Evolutionary conservation across 2,888 invertebrate species (phyloP).

Genomic region (Tipula helvola): DNA sequence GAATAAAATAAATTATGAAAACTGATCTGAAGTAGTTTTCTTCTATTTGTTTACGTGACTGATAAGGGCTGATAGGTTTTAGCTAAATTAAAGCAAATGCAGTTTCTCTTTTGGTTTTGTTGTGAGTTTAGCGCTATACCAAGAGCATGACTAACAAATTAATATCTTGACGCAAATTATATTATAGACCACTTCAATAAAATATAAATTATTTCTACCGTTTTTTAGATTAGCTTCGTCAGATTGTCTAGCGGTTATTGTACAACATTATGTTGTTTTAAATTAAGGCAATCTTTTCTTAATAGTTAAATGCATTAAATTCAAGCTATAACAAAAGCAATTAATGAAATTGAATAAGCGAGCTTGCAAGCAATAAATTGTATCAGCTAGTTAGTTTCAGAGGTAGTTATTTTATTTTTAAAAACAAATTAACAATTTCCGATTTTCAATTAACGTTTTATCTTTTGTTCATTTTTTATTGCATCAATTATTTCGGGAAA

Average conservation of each 20-base stretch:
- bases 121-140: background rate
- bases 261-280: background rate
- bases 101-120: background rate
- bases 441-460: background rate
- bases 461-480: too few relatives aligned
- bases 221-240: background rate
- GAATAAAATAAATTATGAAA: too few relatives aligned
- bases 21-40: too few relatives aligned
- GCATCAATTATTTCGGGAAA: background rate
- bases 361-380: too few relatives aligned
- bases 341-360: background rate
- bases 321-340: too few relatives aligned
- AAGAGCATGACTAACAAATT: too few relatives aligned
- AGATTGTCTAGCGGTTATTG: background rate
- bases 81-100: background rate
- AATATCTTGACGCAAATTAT: background rate
- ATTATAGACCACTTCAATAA: background rate
- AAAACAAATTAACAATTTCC: background rate
- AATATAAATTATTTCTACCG: background rate
- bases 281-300: background rate
- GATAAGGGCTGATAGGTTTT: too few relatives aligned
- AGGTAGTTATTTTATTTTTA: background rate
- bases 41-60: too few relatives aligned
- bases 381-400: background rate
- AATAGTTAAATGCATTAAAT: too few relatives aligned